Conservation (phyloP, 2,113 vertebrate genomes). For the Cryptotis parvus region DNA sequence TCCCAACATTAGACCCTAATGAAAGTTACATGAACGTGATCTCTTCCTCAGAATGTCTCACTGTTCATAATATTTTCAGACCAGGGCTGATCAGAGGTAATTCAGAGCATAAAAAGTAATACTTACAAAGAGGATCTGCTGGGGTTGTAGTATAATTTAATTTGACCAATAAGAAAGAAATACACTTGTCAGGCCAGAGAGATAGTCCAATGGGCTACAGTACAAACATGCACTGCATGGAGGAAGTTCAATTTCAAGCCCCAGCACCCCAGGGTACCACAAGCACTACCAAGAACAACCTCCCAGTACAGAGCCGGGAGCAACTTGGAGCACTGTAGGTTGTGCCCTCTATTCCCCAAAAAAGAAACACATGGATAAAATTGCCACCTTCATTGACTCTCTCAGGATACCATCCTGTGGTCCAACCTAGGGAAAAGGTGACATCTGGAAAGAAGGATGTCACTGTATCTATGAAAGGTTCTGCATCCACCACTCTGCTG, state of each 20-base stretch:
- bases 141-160: slow-evolving; percentile 2
- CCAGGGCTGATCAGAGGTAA: neutral
- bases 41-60: neutral
- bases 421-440: slow-evolving; percentile 95
- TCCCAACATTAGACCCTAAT: neutral
- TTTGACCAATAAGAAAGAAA: neutral
- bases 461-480: slow-evolving; percentile 88
- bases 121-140: neutral
- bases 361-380: neutral
- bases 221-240: no score
- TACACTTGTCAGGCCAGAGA: no score
- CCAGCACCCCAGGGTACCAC: no score
- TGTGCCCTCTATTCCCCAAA: no score
- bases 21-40: neutral
- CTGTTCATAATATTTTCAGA: neutral
- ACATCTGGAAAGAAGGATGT: slow-evolving; percentile 84
- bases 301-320: no score
- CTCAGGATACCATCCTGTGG: slow-evolving; percentile 89
- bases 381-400: slow-evolving; percentile 88
- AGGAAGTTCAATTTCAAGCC: no score
- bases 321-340: no score
- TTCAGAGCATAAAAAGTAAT: neutral
- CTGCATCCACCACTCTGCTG: slow-evolving; percentile 83
- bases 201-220: no score
- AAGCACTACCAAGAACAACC: no score